Conservation (phyloP, 2,888 invertebrate species). For the Ochlodes sylvanus region DNA sequence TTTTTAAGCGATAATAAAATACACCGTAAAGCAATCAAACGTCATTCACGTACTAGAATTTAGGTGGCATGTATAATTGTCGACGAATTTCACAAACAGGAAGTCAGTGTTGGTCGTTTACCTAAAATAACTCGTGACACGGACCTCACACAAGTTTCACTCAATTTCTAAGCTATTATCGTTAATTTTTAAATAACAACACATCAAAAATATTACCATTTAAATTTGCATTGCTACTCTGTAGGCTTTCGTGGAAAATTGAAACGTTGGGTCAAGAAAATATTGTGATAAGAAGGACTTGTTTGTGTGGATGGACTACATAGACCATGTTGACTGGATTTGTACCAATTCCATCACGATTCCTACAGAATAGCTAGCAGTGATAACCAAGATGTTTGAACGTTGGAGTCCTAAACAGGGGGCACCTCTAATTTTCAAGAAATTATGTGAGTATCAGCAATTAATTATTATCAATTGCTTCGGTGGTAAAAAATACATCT, state of each 20-base stretch:
- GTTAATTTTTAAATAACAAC: conserved; percentile 35
- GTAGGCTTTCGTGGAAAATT: conserved; percentile 8
- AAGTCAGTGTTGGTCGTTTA: conserved; percentile 19
- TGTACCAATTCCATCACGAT: no score
- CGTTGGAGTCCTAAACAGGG: no score
- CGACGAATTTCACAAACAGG: conserved; percentile 9
- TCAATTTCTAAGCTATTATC: conserved; percentile 33
- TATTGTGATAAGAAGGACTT: no score
- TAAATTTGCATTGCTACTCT: conserved; percentile 16
- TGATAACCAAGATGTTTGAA: no score
- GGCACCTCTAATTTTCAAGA: no score
- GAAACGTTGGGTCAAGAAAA: no score
- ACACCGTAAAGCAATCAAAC: conserved; percentile 20
- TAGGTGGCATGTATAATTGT: conserved; percentile 17
- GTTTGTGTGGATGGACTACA: no score
- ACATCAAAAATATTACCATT: conserved; percentile 51
- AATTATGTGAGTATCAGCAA: no score
- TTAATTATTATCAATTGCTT: no score
- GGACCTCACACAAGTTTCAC: conserved; percentile 22
- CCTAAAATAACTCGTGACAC: conserved; percentile 18
- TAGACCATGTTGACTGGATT: no score
- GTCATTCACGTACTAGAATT: conserved; percentile 8
- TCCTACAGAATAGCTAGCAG: no score
- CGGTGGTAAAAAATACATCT: no score
- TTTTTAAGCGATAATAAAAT: conserved; percentile 22